These are phyloP conservation scores for Numenius arquata DNA, from an alignment of 2,113 vertebrate species.

Conservation along the genomic window DNA sequence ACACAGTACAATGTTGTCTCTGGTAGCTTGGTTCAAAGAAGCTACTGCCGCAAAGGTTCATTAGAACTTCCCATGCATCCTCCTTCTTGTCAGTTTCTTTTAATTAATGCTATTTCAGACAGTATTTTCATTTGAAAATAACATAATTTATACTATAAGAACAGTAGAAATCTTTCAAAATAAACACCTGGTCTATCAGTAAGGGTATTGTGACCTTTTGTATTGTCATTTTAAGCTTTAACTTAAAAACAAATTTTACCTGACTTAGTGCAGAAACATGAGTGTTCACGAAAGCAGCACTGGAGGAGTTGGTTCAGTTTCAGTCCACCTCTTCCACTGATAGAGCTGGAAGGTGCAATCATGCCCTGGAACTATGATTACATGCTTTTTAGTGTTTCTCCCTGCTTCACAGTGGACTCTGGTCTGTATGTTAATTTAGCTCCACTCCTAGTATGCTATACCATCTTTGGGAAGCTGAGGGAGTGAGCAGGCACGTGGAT, in stretches of 20 bases:
- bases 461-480: background rate
- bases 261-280: background rate
- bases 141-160: rapidly evolving
- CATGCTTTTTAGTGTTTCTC: background rate
- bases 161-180: background rate
- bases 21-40: background rate
- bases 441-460: background rate
- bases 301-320: background rate
- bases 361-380: background rate
- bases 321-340: background rate
- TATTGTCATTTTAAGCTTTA: background rate
- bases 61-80: background rate
- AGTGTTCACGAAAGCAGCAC: background rate
- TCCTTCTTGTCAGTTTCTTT: background rate
- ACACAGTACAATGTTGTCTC: background rate
- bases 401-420: background rate
- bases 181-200: background rate
- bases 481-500: background rate
- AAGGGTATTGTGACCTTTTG: background rate
- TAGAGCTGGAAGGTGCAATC: background rate
- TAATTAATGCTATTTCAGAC: background rate
- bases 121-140: background rate
- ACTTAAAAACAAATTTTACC: background rate
- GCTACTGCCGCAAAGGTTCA: background rate
- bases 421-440: background rate